Conservation (phyloP, 2,888 invertebrate species). For the Chymomyza amoena region DNA sequence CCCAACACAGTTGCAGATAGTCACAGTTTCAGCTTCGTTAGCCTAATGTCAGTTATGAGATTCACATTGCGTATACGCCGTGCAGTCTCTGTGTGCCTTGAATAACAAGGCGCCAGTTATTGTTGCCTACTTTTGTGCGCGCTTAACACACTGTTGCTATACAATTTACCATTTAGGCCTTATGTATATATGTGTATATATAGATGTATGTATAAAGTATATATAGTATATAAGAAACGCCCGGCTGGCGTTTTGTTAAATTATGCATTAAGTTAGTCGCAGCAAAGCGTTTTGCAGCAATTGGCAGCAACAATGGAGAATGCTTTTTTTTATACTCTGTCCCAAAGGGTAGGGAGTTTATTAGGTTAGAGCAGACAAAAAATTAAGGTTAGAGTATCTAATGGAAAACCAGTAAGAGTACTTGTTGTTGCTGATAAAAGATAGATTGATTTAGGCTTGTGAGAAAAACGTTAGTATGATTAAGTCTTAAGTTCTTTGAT, state of each 20-base stretch:
- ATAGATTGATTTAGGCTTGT: no score
- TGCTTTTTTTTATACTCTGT: background rate
- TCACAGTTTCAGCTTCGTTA: slow-evolving; percentile 1
- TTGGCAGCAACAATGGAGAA: slow-evolving; percentile 5
- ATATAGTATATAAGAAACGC: background rate
- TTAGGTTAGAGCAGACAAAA: background rate
- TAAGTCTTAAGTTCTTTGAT: no score
- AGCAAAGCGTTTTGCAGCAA: slow-evolving; percentile 22
- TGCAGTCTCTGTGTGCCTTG: slow-evolving; percentile 53
- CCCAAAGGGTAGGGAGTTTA: no score
- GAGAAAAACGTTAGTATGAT: no score
- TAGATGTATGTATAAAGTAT: no score
- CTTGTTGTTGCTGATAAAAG: no score
- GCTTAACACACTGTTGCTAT: slow-evolving; percentile 31
- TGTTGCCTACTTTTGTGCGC: slow-evolving; percentile 63
- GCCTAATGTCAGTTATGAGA: slow-evolving; percentile 9
- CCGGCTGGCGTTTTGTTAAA: slow-evolving; percentile 49
- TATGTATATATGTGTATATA: background rate
- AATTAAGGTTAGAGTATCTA: no score
- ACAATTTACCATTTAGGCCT: slow-evolving; percentile 11
- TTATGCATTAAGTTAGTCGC: slow-evolving; percentile 64
- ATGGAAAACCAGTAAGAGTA: no score
- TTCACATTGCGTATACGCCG: slow-evolving; percentile 27
- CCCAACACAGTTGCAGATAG: background rate
- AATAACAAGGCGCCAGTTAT: slow-evolving; percentile 68